Base-by-base conservation (phyloP, 30 jellyfish, hydroid and myxozoan genomes). In the Turritopsis dohrnii region DNA sequence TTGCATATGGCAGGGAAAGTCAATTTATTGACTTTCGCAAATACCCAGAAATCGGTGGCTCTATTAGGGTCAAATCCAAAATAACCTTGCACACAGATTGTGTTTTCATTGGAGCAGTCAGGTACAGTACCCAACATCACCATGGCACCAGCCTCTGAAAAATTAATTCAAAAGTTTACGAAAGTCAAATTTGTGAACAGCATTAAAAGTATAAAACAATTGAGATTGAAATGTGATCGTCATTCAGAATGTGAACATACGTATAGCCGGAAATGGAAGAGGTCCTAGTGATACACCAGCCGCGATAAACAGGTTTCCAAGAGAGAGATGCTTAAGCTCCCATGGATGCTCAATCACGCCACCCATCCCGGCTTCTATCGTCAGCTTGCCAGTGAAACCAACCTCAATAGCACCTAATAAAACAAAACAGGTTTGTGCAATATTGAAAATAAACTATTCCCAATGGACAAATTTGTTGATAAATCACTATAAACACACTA, bases 261-360 rank as follows among this genome's bases (percentile, higher is more conserved):
- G 88, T 29, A 86, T 76, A 24, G 84, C 80, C 16, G 94, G 94
- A 16, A 86, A 29, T 41, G 88, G 85, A 16, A 72, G 31, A 7
- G 77, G 53, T 26, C 94, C 94, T 29, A 86, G 74, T 19, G 88
- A 52, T 19, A 66, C 60, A 18, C 94, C 94, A 31, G 81, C 81
- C 1, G 79, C 84, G 41, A 86, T 87, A 65, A 72, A 52, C 25
- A 86, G 75, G 52, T 86, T 86, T 52, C 89, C 94, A 71, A 86
- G 71, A n/a, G 88, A 87, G 26, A 86, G 79, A 25, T 60, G 80
- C 28, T 66, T 52, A 18, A 60, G 7, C 17, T 53, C 86, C 81
- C 80, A 86, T 7, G 94, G 94, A 22, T 72, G 88, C 71, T n/a
- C 54, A 84, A 85, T 75, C 88, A 80, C 80, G 27, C 87, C 87